Evolutionary conservation across 1,140 invertebrate species (phyloP).

Genomic region (Drosophila willistoni): DNA sequence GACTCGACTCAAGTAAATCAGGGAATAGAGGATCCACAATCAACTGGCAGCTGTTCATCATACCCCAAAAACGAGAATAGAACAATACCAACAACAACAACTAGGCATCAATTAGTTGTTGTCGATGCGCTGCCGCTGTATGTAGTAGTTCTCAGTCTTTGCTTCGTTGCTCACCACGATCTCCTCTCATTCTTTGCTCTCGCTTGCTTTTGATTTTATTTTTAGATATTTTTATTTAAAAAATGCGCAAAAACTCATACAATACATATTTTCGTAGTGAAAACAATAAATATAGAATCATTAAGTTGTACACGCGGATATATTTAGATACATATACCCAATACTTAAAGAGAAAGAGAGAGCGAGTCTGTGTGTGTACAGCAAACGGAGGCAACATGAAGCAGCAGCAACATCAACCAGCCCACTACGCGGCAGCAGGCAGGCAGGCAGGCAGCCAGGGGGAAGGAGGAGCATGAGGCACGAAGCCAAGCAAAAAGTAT

Average conservation of each 20-base stretch:
- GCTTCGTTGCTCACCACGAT: conserved; percentile 26
- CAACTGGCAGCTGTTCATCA: conserved; percentile 18
- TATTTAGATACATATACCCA: conserved; percentile 61
- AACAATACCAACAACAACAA: no score
- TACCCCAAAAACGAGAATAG: conserved; percentile 11
- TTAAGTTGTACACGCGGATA: conserved; percentile 82
- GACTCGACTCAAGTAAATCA: not conserved
- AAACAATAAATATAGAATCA: conserved; percentile 83
- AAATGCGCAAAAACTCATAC: conserved; percentile 82
- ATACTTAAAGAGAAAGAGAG: conserved; percentile 21
- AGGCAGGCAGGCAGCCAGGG: not conserved
- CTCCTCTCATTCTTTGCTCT: conserved; percentile 23
- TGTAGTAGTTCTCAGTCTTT: conserved; percentile 26
- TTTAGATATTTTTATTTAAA: conserved; percentile 57
- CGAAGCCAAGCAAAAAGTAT: conserved; percentile 53
- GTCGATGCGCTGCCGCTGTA: not conserved
- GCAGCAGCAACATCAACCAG: conserved; percentile 19
- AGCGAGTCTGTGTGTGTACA: conserved; percentile 10
- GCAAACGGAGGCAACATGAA: conserved; percentile 35
- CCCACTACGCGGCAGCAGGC: conserved; percentile 9
- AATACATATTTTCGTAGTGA: conserved; percentile 82
- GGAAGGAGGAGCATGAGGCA: conserved; percentile 17
- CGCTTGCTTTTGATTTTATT: conserved; percentile 32
- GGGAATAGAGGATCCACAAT: not conserved
- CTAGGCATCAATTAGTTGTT: conserved; percentile 1